phyloP scores from a whole-genome alignment of 2,797 vertebrate species.

The Gallinago solitaria region DNA sequence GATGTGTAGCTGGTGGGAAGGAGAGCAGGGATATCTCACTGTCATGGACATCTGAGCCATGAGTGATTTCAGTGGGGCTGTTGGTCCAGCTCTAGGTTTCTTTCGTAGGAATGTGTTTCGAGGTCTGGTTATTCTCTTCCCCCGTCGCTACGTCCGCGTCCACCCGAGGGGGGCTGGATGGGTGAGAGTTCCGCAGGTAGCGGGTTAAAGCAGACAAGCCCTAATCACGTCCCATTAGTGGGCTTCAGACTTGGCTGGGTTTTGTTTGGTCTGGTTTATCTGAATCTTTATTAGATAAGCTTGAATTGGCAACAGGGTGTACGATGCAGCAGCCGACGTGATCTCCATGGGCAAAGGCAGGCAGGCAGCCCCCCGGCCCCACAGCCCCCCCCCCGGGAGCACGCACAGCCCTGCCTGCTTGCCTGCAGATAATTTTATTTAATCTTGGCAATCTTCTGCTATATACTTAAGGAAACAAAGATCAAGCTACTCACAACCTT shows the following conservation, averaged over 20 bases:
- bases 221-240: slow-evolving; percentile 65
- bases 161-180: neutral
- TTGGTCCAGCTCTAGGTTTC: accelerated
- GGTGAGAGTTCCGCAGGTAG: slow-evolving; percentile 44
- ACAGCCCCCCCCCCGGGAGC: neutral
- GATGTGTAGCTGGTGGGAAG: accelerated
- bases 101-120: neutral
- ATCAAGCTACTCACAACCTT: slow-evolving; percentile 76
- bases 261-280: slow-evolving; percentile 64
- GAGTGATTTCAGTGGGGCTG: accelerated
- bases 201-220: slow-evolving; percentile 42
- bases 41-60: accelerated
- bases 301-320: slow-evolving; percentile 1
- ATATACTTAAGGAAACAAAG: slow-evolving; percentile 74
- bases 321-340: neutral
- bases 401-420: slow-evolving; percentile 13
- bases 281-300: slow-evolving; percentile 64
- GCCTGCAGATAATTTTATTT: slow-evolving; percentile 59
- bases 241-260: slow-evolving; percentile 66
- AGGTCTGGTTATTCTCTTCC: accelerated
- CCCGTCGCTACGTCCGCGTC: neutral
- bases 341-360: neutral
- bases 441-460: slow-evolving; percentile 66
- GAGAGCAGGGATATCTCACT: neutral
- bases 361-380: neutral